These are phyloP conservation scores for Monoplex corrugatus DNA, from an alignment of 2,888 invertebrate genomes.

Conservation along the genomic window DNA sequence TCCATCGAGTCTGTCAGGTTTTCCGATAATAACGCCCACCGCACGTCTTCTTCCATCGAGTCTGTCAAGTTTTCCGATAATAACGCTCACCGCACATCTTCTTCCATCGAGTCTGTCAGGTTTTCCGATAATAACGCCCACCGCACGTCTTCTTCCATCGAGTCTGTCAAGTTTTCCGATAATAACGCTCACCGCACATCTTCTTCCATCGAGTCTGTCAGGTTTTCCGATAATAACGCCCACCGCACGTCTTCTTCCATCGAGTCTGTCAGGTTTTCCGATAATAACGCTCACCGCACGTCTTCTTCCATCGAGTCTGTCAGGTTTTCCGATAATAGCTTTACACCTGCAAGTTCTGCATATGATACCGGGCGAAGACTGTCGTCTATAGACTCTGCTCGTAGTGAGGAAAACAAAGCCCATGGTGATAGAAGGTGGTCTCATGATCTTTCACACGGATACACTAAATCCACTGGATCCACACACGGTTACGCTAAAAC, in stretches of 20 bases:
- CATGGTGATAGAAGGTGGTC: background rate
- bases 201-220: background rate
- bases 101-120: background rate
- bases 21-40: background rate
- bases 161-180: background rate
- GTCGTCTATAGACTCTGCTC: background rate
- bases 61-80: background rate
- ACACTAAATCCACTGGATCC: background rate
- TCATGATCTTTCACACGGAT: background rate
- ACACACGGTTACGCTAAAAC: background rate
- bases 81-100: background rate
- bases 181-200: background rate
- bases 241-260: background rate
- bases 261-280: background rate
- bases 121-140: background rate
- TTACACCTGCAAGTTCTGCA: background rate
- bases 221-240: background rate
- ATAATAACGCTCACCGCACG: background rate
- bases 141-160: background rate
- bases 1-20: background rate
- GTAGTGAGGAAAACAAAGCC: background rate
- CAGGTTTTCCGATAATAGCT: background rate
- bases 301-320: background rate
- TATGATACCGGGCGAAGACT: background rate
- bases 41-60: background rate